Percentiles rank a stretch among this genome's conserved stretches.
Evolutionary conservation across 1,140 invertebrate genomes (phyloP).

Genomic region (Eueides isabella): DNA sequence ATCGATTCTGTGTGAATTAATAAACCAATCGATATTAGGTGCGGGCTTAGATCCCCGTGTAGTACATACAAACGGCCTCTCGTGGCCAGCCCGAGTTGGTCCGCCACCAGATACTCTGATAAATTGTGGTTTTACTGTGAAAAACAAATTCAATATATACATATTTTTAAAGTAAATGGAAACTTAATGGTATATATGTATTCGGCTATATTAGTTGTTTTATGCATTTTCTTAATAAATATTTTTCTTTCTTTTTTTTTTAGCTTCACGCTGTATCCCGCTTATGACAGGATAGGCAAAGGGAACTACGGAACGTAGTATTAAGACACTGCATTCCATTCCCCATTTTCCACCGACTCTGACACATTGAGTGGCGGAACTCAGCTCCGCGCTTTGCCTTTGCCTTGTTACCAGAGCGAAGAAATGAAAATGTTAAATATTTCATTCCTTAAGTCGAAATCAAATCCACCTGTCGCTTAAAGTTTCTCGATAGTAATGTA

Average conservation of each 20-base stretch:
- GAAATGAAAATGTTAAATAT: no score
- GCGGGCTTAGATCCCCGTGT: slow-evolving; percentile 72
- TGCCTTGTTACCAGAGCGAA: no score
- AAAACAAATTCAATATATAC: not conserved
- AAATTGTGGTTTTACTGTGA: slow-evolving; percentile 71
- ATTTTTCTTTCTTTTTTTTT: no score
- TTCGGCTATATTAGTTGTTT: no score
- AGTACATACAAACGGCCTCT: slow-evolving; percentile 69
- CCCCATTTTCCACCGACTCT: not conserved
- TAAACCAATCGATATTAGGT: slow-evolving; percentile 76
- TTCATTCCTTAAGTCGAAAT: no score
- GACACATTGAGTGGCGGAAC: not conserved
- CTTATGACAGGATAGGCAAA: not conserved
- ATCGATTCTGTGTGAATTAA: slow-evolving; percentile 71
- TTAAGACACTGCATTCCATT: not conserved
- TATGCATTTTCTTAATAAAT: no score
- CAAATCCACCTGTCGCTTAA: no score
- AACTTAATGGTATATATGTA: no score
- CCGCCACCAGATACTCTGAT: slow-evolving; percentile 66
- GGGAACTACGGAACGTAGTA: not conserved
- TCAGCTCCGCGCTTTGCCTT: no score
- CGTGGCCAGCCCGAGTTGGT: slow-evolving; percentile 61
- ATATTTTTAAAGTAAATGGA: no score
- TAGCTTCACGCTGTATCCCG: no score
- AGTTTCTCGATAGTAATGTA: no score